Evolutionary conservation across 2,113 vertebrate species (phyloP).

Genomic region (Ochotona princeps): DNA sequence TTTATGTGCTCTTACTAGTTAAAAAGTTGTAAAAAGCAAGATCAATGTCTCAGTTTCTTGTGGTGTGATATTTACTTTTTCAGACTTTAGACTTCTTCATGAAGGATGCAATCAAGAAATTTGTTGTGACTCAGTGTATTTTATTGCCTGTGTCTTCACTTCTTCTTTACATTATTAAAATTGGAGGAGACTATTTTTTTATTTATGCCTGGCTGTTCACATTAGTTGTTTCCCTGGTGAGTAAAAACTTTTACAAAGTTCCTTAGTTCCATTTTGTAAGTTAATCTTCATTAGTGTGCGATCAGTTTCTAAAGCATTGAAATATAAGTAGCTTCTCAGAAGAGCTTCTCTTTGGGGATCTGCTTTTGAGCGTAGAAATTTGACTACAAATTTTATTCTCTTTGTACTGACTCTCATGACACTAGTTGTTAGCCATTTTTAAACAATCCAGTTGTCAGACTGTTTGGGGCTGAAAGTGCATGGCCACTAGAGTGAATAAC

Average conservation of each 20-base stretch:
- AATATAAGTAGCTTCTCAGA: not conserved
- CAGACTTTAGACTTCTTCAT: constrained; percentile 97
- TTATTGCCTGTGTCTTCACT: constrained; percentile 96
- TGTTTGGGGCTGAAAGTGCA: not conserved
- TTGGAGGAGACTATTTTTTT: constrained; percentile 99
- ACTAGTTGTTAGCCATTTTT: constrained; percentile 31
- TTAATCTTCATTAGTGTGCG: constrained; percentile 35
- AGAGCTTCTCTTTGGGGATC: constrained; percentile 8
- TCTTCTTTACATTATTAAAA: constrained; percentile 98
- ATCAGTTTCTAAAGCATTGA: constrained; percentile 45
- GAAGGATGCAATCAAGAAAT: constrained; percentile 98
- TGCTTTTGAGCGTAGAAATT: constrained; percentile 9
- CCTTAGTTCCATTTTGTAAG: not conserved
- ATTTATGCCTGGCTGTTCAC: constrained; percentile 99
- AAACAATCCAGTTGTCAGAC: constrained; percentile 30
- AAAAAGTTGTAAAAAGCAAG: constrained; percentile 46
- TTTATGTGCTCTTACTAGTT: constrained; percentile 37
- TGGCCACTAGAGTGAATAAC: constrained; percentile 21
- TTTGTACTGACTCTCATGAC: constrained; percentile 15
- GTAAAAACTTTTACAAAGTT: constrained; percentile 77
- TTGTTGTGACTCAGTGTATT: constrained; percentile 97
- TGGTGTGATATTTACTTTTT: constrained; percentile 74
- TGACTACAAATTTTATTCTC: constrained; percentile 30
- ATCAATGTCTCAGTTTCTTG: constrained; percentile 48
- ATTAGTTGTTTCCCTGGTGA: constrained; percentile 95